A percentile compares a stretch with the other conserved stretches of the same genome.
Evolutionary conservation across 2,888 invertebrate genomes (phyloP).

Genomic region (Adineta ricciae): DNA sequence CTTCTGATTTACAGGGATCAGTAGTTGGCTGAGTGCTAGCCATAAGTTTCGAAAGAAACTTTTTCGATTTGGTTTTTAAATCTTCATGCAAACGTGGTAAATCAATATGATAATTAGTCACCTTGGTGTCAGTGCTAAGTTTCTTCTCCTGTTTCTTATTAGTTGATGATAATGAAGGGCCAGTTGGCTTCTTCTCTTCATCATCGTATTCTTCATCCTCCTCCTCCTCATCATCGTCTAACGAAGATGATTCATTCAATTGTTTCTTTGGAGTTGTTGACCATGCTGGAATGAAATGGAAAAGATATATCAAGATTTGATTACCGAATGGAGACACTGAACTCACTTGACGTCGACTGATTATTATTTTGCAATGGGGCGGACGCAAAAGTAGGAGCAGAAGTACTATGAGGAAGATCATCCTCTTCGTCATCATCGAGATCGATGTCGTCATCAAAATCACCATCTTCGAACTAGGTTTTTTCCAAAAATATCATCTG

Average conservation of each 20-base stretch:
- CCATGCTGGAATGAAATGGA: neutral
- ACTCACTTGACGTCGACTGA: neutral
- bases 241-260: neutral
- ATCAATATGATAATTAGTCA: slow-evolving; percentile 27
- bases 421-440: slow-evolving; percentile 34
- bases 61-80: slow-evolving; percentile 32
- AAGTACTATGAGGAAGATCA: neutral
- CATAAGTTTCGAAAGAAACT: slow-evolving; percentile 30
- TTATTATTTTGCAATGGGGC: neutral
- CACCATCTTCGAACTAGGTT: slow-evolving; percentile 34
- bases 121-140: neutral
- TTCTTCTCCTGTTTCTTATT: neutral
- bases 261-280: neutral
- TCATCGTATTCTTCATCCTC: slow-evolving; percentile 39
- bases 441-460: slow-evolving; percentile 37
- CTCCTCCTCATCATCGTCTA: slow-evolving; percentile 42
- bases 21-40: neutral
- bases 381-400: too few species aligned
- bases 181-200: slow-evolving; percentile 42
- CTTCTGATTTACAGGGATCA: neutral
- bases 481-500: neutral
- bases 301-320: neutral
- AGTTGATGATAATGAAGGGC: too few species aligned
- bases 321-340: neutral
- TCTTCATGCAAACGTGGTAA: slow-evolving; percentile 29